These are phyloP conservation scores for Chaunax sp. DNA, from an alignment of 2,797 vertebrate species.

Conservation along the genomic window DNA sequence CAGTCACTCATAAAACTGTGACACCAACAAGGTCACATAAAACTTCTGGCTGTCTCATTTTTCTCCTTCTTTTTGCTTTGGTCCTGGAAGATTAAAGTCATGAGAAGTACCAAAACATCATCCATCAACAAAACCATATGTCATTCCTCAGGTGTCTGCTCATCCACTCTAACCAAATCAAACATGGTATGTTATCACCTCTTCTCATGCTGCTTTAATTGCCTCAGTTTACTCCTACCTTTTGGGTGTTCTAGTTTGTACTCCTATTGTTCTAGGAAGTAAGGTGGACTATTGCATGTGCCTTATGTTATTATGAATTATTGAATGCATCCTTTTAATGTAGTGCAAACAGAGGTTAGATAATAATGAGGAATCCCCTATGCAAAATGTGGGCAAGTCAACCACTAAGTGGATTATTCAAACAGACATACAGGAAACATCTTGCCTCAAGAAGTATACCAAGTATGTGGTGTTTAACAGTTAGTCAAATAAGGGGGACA, in stretches of 20 bases:
- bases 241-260: too few relatives aligned
- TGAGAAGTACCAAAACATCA: slow-evolving; percentile 2
- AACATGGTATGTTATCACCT: not conserved
- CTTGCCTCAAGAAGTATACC: slow-evolving; percentile 16
- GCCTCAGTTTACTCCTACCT: slow-evolving; percentile 22
- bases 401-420: slow-evolving; percentile 33
- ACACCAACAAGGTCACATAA: slow-evolving; percentile 34
- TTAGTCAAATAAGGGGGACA: slow-evolving; percentile 9
- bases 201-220: slow-evolving; percentile 21
- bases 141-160: slow-evolving; percentile 20
- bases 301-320: slow-evolving; percentile 34
- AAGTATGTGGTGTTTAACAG: slow-evolving; percentile 30
- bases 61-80: slow-evolving; percentile 19
- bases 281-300: slow-evolving; percentile 5
- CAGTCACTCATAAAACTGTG: not conserved
- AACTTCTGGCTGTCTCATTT: slow-evolving; percentile 16
- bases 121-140: not conserved
- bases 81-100: slow-evolving; percentile 18
- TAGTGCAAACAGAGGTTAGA: slow-evolving; percentile 23
- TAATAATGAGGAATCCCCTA: slow-evolving; percentile 16
- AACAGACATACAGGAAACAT: slow-evolving; percentile 24
- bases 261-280: slow-evolving; percentile 20
- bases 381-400: slow-evolving; percentile 19
- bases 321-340: slow-evolving; percentile 33
- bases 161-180: slow-evolving; percentile 22